These are phyloP conservation scores for Vulpes vulpes DNA, from an alignment of 2,113 vertebrate species.

Conservation along the genomic window DNA sequence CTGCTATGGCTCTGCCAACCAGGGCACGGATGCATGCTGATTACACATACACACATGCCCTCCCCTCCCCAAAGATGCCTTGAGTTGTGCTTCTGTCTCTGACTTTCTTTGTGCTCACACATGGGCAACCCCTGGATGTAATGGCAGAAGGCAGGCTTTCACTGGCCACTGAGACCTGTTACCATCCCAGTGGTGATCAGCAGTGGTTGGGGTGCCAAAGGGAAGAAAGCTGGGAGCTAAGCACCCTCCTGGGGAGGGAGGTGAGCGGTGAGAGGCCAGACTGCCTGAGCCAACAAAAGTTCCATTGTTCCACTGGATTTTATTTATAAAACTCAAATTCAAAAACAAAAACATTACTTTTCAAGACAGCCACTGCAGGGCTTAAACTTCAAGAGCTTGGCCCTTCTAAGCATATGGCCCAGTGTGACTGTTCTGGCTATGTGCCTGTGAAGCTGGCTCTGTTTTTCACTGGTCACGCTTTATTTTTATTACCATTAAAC, in stretches of 20 bases:
- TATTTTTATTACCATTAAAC: not conserved
- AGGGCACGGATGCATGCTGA: accelerated
- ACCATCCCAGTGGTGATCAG: accelerated
- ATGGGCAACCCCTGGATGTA: too few relatives aligned
- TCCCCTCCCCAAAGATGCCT: not conserved
- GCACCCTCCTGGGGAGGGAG: accelerated
- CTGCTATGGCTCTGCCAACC: not conserved
- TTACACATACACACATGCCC: not conserved
- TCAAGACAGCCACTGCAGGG: not conserved
- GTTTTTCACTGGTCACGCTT: not conserved
- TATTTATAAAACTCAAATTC: not conserved
- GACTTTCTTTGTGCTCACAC: not conserved
- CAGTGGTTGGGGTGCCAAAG: not conserved
- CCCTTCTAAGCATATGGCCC: not conserved
- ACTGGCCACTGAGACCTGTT: not conserved
- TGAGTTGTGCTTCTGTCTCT: accelerated
- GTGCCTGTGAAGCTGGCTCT: not conserved
- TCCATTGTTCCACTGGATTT: not conserved
- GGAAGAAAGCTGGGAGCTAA: not conserved
- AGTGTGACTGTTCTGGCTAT: accelerated
- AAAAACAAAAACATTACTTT: not conserved
- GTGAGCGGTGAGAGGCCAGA: not conserved
- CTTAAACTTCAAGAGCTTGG: not conserved
- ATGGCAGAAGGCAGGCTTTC: not conserved
- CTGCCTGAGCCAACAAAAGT: not conserved